Base-by-base conservation (phyloP, 2,888 invertebrate genomes). In the Arrhopalites spinosus region DNA sequence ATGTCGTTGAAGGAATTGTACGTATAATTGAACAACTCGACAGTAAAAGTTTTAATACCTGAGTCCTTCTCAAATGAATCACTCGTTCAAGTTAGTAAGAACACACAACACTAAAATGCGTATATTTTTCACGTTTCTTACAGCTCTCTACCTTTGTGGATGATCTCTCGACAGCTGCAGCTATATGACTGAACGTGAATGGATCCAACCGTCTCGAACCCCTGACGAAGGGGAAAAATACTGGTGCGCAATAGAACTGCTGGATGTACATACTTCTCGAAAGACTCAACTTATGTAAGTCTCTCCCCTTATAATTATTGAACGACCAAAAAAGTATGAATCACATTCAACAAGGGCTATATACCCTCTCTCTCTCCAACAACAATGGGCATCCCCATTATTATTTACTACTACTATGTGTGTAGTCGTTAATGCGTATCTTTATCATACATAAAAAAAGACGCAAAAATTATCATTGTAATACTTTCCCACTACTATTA, bases 121-220 rank as follows among this genome's bases (percentile, higher is more conserved):
- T n/a, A n/a, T n/a, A n/a, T 11, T 36, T 36, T 36, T 36, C 36
- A 36, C 36, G 36, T 36, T 36, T 36, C 36, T 7, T 11, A 36
- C 36, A 36, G 36, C n/a, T n/a, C n/a, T 36, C 36, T 36, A 36
- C 11, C 36, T 36, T 11, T 36, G 3, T 36, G 63, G 76, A 76
- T 71, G 80, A 80, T 80, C 77, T 78, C 78, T 78, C 77, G 73
- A 69, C 76, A 80, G 78, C 77, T 76, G 78, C 78, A 74, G 75
- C 74, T 73, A 74, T 68, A 76, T 78, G 78, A 77, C 77, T 78
- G 72, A 66, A 53, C 56, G 17, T 69, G 69, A 69, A 53, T 53
- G 53, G 36, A 43, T 30, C 50, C 3, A 50, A n/a, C 17, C 15
- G 50, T 50, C 50, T 5, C 3, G 11, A 3, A n/a, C 15, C n/a